A percentile compares a stretch with the other conserved stretches of the same genome.
These are phyloP conservation scores for Campylomormyrus tamandua DNA, from an alignment of 2,113 vertebrate genomes.

Conservation along the genomic window DNA sequence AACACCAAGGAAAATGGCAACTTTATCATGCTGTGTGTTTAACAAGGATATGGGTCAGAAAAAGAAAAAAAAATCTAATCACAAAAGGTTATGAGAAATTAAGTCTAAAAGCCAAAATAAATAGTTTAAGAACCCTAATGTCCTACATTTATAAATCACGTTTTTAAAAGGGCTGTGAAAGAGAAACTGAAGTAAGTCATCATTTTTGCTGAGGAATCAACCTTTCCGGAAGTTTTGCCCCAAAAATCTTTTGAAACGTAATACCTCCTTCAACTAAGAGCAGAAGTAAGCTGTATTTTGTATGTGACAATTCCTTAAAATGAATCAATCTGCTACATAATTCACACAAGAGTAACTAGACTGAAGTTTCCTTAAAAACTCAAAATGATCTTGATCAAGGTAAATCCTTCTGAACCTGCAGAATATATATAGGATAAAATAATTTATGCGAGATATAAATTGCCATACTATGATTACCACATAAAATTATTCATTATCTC, in stretches of 20 bases:
- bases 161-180: neutral
- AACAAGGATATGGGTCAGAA: neutral
- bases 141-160: neutral
- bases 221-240: neutral
- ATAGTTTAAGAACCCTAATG: neutral
- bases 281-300: neutral
- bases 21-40: neutral
- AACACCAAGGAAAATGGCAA: neutral
- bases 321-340: neutral
- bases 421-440: neutral
- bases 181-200: neutral
- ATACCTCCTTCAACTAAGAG: neutral
- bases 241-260: neutral
- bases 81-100: neutral
- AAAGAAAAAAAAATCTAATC: neutral
- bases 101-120: neutral
- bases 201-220: neutral
- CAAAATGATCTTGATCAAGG: neutral
- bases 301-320: neutral
- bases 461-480: neutral
- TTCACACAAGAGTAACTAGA: neutral
- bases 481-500: neutral
- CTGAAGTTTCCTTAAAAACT: neutral
- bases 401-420: neutral
- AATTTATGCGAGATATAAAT: neutral